Base-by-base conservation (phyloP, 2,888 invertebrate species). In the Xylota sylvarum region DNA sequence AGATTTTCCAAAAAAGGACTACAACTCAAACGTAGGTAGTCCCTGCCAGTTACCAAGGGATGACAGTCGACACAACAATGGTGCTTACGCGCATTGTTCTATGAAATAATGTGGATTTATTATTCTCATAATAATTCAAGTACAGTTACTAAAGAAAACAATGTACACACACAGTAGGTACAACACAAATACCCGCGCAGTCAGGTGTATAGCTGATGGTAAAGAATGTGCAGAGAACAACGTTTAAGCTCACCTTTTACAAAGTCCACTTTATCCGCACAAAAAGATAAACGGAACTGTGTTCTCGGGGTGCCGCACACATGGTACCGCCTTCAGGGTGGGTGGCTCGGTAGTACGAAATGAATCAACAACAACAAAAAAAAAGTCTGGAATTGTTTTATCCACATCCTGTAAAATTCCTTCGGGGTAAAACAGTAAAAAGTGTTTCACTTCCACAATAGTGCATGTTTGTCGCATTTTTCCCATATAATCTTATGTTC, bases 51-150 rank as follows among this genome's bases (percentile, higher is more conserved):
- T 19, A 40, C 56, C 50, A 64, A 73, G 9, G 52, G 35, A 73
- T 83, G 60, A 73, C 55, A 72, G n/a, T 17, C 65, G 50, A 70
- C 48, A 74, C 46, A 84, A 85, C 81, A 77, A 85, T 72, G 32
- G 65, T 65, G 70, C 64, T 85, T 80, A 81, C 40, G 58, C 65
- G 72, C 65, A 70, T 76, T 85, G 80, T 79, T 32, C 70, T 64
- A 52, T 17, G 46, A 48, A 79, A 72, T 79, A 79, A 70, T 70
- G 70, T 70, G 58, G 76, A 85, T 81, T 85, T 85, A 81, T 85
- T 70, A 55, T 85, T 85, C 58, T 85, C 81, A 76, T 77, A 85
- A 85, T 76, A 85, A 72, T 77, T 81, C 85, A 64, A 67, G 60
- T 72, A 85, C 70, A 81, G 52, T 77, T 77, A 67, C 72, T 67